phyloP scores from a whole-genome alignment of 2,888 invertebrate species.

The Agrotis ipsilon region DNA sequence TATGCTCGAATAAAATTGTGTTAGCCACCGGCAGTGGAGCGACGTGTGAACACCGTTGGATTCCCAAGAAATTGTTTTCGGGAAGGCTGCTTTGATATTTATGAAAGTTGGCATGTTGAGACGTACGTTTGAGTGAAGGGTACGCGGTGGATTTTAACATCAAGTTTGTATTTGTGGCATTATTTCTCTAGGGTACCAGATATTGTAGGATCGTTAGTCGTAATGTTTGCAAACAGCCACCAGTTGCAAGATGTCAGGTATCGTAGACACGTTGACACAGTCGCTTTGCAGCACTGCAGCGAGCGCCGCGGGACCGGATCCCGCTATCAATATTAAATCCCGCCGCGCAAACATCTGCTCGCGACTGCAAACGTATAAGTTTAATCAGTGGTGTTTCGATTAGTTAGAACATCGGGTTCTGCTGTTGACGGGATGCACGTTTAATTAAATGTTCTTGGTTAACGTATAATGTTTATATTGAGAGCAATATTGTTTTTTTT shows the following conservation, averaged over 20 bases:
- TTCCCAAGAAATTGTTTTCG: constrained; percentile 88
- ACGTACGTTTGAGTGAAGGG: constrained; percentile 84
- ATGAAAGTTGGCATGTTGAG: constrained; percentile 86
- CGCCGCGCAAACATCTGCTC: constrained; percentile 73
- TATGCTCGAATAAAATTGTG: constrained; percentile 91
- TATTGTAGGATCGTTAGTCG: constrained; percentile 37
- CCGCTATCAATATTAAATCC: constrained; percentile 86
- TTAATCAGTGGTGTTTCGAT: constrained; percentile 79
- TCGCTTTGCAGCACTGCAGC: constrained; percentile 52
- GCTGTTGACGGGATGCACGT: constrained; percentile 54
- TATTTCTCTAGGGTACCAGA: constrained; percentile 67
- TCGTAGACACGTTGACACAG: constrained; percentile 68
- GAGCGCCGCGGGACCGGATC: constrained; percentile 56
- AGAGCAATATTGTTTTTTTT: neutral
- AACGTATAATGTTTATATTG: constrained; percentile 15
- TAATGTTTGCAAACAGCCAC: constrained; percentile 62
- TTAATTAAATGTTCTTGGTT: constrained; percentile 46
- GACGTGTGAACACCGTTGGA: constrained; percentile 85
- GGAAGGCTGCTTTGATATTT: constrained; percentile 88
- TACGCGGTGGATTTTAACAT: constrained; percentile 76
- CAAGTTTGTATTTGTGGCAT: constrained; percentile 64
- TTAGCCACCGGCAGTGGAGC: constrained; percentile 82
- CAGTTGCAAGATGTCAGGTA: constrained; percentile 66
- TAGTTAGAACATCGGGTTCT: constrained; percentile 68
- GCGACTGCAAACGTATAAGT: constrained; percentile 77